These are phyloP conservation scores for Leptinotarsa defecta DNA, from an alignment of 1,140 invertebrate genomes.

Conservation along the genomic window DNA sequence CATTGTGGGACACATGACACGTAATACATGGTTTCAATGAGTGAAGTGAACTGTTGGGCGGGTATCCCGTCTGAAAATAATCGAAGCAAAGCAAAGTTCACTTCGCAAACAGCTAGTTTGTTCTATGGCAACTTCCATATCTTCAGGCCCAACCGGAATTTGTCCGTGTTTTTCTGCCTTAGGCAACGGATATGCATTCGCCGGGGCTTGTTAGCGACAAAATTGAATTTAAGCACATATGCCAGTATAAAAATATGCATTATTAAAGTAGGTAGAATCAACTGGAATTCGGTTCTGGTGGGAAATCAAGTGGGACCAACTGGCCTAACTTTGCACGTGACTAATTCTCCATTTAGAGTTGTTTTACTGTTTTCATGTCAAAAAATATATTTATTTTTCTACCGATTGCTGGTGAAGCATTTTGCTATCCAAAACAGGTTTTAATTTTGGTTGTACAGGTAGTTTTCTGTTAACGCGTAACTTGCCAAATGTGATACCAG, in stretches of 20 bases:
- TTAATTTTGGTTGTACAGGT: too few relatives aligned
- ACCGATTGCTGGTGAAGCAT: too few relatives aligned
- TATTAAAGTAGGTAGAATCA: too few relatives aligned
- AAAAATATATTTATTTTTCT: too few relatives aligned
- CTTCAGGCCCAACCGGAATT: conserved; percentile 8
- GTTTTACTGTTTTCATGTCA: too few relatives aligned
- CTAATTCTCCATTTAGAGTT: too few relatives aligned
- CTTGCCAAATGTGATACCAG: too few relatives aligned
- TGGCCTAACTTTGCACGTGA: too few relatives aligned
- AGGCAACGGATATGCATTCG: neutral
- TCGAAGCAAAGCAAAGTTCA: neutral
- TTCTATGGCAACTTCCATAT: conserved; percentile 2
- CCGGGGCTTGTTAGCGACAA: neutral
- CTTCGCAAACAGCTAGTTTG: conserved; percentile 7
- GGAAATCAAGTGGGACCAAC: too few relatives aligned
- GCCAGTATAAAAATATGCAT: neutral
- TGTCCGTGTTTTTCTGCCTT: neutral
- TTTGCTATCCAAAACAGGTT: too few relatives aligned
- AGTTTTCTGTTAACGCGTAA: too few relatives aligned
- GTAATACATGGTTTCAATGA: conserved; percentile 19
- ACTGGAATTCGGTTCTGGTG: too few relatives aligned
- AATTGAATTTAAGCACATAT: neutral
- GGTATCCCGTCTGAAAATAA: neutral
- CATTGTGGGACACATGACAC: conserved; percentile 16
- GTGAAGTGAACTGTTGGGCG: conserved; percentile 17